phyloP scores from a whole-genome alignment of 2,797 vertebrate genomes.

The Pseudochirops cupreus region DNA sequence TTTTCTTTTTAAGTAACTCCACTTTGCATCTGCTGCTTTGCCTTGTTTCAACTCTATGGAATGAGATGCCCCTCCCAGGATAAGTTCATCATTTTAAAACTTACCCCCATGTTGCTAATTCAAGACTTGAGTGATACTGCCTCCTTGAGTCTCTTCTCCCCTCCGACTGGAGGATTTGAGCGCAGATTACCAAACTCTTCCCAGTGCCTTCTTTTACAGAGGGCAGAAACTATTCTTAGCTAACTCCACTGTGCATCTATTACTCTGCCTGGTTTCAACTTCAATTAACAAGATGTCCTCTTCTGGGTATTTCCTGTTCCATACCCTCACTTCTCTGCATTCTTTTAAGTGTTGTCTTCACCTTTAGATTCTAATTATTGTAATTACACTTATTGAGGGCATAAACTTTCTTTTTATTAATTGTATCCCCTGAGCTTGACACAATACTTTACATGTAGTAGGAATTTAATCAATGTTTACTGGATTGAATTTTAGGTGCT shows the following conservation, averaged over 20 bases:
- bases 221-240: background rate
- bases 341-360: background rate
- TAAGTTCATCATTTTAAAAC: background rate
- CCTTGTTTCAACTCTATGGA: background rate
- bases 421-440: background rate
- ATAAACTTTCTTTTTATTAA: background rate
- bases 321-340: background rate
- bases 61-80: background rate
- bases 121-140: background rate
- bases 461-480: background rate
- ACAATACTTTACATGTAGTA: background rate
- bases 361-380: background rate
- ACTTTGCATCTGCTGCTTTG: background rate
- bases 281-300: too few relatives aligned
- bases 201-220: background rate
- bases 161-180: background rate
- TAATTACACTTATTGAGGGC: background rate
- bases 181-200: background rate
- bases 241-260: background rate
- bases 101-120: background rate
- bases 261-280: too few relatives aligned
- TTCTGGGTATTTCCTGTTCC: background rate
- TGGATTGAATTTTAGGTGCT: background rate
- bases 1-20: background rate
- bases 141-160: background rate